Evolutionary conservation across 2,888 invertebrate genomes (phyloP).

Genomic region (Scaeva pyrastri): DNA sequence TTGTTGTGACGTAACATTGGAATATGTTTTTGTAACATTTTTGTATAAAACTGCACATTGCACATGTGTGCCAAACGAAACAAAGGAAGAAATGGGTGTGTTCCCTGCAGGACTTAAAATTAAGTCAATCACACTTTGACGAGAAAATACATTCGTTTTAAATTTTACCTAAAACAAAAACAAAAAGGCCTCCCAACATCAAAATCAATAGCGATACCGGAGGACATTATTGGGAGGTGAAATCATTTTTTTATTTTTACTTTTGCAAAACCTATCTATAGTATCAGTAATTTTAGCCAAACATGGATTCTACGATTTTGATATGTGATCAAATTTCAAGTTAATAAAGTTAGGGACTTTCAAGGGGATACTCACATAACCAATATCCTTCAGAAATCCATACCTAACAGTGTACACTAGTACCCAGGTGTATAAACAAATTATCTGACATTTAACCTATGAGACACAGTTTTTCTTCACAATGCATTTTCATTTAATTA

Average conservation of each 20-base stretch:
- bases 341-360: background rate
- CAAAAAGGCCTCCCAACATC: background rate
- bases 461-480: background rate
- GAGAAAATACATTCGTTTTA: background rate
- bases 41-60: slow-evolving; percentile 3
- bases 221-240: background rate
- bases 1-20: slow-evolving; percentile 2
- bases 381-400: background rate
- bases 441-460: background rate
- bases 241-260: background rate
- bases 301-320: background rate
- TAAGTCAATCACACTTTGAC: background rate
- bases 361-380: background rate
- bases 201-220: slow-evolving; percentile 28
- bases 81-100: slow-evolving; percentile 26
- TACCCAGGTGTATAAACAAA: background rate
- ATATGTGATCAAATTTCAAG: background rate
- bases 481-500: background rate
- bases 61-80: slow-evolving; percentile 32
- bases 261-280: background rate
- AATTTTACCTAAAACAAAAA: background rate
- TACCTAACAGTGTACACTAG: background rate
- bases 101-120: background rate
- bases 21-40: background rate
- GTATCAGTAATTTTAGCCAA: too few species aligned